phyloP scores from a whole-genome alignment of 2,113 vertebrate genomes.

The Otolemur garnettii region DNA sequence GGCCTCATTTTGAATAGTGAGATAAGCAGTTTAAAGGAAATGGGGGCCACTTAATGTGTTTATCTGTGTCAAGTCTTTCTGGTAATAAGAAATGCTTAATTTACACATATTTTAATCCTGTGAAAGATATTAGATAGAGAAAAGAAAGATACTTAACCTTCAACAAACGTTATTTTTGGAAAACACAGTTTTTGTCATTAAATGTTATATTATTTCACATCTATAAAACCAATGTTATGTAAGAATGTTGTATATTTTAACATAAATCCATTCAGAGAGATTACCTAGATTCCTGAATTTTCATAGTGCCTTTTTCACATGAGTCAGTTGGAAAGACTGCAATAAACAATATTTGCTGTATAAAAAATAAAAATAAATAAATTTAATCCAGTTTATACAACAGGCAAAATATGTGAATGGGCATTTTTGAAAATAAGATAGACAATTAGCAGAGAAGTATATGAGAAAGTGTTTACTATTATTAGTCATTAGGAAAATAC shows the following conservation, averaged over 20 bases:
- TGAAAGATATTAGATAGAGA: slow-evolving; percentile 77
- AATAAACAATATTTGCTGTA: slow-evolving; percentile 92
- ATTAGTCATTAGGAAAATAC: neutral
- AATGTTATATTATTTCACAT: slow-evolving; percentile 86
- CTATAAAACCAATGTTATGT: slow-evolving; percentile 86
- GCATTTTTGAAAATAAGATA: neutral
- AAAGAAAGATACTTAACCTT: slow-evolving; percentile 73
- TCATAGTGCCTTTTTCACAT: slow-evolving; percentile 94
- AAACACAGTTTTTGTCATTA: slow-evolving; percentile 85
- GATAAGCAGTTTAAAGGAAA: slow-evolving; percentile 69
- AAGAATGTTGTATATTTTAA: slow-evolving; percentile 85
- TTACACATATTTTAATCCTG: slow-evolving; percentile 81
- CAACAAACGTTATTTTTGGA: slow-evolving; percentile 87
- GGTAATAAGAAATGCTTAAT: slow-evolving; percentile 74
- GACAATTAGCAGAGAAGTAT: neutral
- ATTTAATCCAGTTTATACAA: neutral
- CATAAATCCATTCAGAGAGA: slow-evolving; percentile 87
- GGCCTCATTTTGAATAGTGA: slow-evolving; percentile 80
- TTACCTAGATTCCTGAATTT: slow-evolving; percentile 89
- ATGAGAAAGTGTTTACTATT: neutral
- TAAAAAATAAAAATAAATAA: neutral
- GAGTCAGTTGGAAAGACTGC: slow-evolving; percentile 90
- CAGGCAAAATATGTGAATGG: neutral
- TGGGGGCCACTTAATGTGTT: slow-evolving; percentile 75
- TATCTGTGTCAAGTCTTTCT: slow-evolving; percentile 79